Conservation (phyloP, 2,113 vertebrate species). For the Aythya baeri region DNA sequence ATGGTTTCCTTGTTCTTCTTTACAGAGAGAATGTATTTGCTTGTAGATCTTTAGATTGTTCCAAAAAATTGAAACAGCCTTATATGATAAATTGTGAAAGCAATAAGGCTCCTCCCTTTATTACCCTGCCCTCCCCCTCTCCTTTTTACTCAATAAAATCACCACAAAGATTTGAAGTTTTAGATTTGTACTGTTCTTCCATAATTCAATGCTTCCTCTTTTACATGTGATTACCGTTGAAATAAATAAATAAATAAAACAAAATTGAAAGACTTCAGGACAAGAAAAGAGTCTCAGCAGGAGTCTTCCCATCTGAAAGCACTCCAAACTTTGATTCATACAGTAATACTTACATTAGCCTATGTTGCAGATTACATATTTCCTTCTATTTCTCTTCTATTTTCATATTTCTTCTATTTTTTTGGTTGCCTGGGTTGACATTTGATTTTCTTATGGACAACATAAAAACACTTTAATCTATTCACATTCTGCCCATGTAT, state of each 20-base stretch:
- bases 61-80: background rate
- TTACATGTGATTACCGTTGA: rapidly evolving
- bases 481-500: background rate
- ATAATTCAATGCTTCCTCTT: background rate
- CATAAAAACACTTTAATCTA: background rate
- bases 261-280: background rate
- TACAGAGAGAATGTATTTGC: background rate
- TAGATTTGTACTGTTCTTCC: background rate
- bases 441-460: background rate
- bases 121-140: rapidly evolving
- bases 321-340: background rate
- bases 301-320: background rate
- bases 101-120: background rate
- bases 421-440: background rate
- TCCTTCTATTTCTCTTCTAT: background rate
- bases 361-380: background rate
- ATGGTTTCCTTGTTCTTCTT: background rate
- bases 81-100: background rate
- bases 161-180: background rate
- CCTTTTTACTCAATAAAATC: background rate
- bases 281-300: background rate
- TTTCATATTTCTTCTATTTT: no score
- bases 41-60: background rate
- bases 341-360: background rate
- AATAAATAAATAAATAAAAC: background rate